These are phyloP conservation scores for Apolygus lucorum DNA, from an alignment of 1,140 invertebrate species.

Conservation along the genomic window DNA sequence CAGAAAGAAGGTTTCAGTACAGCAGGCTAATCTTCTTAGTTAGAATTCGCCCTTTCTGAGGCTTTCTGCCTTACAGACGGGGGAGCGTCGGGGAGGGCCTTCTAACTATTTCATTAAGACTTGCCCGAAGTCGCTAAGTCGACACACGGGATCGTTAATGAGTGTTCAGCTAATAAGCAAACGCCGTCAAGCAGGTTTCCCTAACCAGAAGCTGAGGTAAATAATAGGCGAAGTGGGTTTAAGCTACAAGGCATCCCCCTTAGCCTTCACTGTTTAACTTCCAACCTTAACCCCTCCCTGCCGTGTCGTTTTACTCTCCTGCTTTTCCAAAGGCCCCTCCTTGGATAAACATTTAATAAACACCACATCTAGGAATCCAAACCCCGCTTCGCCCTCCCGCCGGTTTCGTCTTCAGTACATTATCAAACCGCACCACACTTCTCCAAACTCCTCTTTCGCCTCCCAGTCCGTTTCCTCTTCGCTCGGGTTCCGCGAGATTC, in stretches of 20 bases:
- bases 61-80: background rate
- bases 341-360: conserved; percentile 16
- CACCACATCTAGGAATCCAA: conserved; percentile 10
- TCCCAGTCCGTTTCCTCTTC: background rate
- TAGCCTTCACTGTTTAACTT: conserved; percentile 5
- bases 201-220: conserved; percentile 9
- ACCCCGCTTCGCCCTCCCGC: background rate
- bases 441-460: conserved; percentile 6
- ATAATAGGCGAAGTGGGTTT: conserved; percentile 16
- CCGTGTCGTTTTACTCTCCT: background rate
- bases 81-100: background rate
- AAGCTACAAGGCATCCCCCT: conserved; percentile 14
- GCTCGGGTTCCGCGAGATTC: background rate
- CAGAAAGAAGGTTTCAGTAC: background rate
- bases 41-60: background rate
- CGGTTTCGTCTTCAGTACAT: background rate
- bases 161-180: conserved; percentile 12
- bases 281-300: background rate
- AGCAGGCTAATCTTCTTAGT: background rate
- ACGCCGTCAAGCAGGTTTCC: conserved; percentile 7
- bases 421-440: conserved; percentile 15
- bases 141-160: conserved; percentile 9
- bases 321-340: background rate
- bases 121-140: conserved; percentile 2
- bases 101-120: conserved; percentile 4